Evolutionary conservation across 2,888 invertebrate genomes (phyloP).

Genomic region (Hirtodrosophila trivittata): DNA sequence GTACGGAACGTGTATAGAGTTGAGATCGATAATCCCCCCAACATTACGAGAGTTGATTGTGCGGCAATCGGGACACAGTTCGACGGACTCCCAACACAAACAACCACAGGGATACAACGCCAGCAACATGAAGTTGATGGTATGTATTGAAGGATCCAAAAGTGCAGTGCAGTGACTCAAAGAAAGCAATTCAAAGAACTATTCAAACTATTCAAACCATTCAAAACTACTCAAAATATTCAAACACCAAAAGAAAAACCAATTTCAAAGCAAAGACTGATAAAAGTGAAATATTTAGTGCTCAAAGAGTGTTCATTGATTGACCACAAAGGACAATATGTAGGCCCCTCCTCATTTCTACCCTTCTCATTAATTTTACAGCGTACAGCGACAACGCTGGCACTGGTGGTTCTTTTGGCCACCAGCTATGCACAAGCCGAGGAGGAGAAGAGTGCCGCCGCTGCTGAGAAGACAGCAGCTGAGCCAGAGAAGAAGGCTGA

Average conservation of each 20-base stretch:
- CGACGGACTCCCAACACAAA: constrained; percentile 43
- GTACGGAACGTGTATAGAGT: constrained; percentile 62
- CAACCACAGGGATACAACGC: constrained; percentile 52
- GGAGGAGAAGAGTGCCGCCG: constrained; percentile 86
- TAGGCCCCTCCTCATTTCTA: neutral
- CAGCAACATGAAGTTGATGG: constrained; percentile 82
- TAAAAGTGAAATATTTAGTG: constrained; percentile 19
- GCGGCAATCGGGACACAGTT: constrained; percentile 49
- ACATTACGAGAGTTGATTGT: constrained; percentile 27
- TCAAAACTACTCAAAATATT: constrained; percentile 3
- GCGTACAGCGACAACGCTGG: constrained; percentile 84
- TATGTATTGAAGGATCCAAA: constrained; percentile 68
- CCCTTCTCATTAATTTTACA: constrained; percentile 35
- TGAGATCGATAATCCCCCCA: constrained; percentile 48
- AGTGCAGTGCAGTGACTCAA: constrained; percentile 38
- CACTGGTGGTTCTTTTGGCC: constrained; percentile 86
- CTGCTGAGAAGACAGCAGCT: constrained; percentile 84
- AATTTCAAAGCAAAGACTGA: too few relatives aligned
- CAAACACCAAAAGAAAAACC: too few relatives aligned
- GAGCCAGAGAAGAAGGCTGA: constrained; percentile 78
- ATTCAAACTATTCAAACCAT: neutral
- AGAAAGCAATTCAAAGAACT: constrained; percentile 11
- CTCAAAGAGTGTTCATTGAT: neutral
- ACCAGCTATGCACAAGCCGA: constrained; percentile 83
- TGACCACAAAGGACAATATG: constrained; percentile 1